These are phyloP conservation scores for Anguilla anguilla DNA, from an alignment of 2,797 vertebrate genomes.

Conservation along the genomic window DNA sequence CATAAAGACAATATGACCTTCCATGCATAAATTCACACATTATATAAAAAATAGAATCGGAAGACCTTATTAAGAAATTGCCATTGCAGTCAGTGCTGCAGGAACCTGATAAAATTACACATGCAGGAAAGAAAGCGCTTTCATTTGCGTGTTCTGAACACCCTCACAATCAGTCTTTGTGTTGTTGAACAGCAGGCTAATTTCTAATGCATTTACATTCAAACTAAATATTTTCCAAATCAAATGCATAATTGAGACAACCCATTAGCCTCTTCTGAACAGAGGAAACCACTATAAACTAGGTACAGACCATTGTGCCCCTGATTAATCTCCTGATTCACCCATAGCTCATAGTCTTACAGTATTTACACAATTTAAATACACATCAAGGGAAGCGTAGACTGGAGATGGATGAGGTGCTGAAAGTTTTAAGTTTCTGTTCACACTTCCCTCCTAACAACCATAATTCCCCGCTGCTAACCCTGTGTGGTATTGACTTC, in stretches of 20 bases:
- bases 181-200: neutral
- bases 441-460: neutral
- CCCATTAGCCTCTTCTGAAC: neutral
- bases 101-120: neutral
- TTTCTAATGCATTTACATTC: neutral
- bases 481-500: neutral
- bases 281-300: neutral
- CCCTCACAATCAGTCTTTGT: neutral
- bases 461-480: neutral
- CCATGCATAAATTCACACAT: neutral
- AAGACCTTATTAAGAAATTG: neutral
- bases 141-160: neutral
- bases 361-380: neutral
- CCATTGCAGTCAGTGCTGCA: neutral
- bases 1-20: neutral
- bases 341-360: neutral
- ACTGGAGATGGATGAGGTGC: neutral
- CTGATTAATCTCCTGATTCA: neutral
- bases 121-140: neutral
- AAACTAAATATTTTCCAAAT: neutral
- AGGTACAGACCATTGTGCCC: neutral
- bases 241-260: neutral
- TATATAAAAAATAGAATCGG: neutral
- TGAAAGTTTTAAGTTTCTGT: neutral
- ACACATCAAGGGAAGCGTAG: neutral